A percentile compares a stretch with the other conserved stretches of the same genome.
Evolutionary conservation across 2,113 vertebrate genomes (phyloP).

Genomic region (Phalacrocorax pelagicus): DNA sequence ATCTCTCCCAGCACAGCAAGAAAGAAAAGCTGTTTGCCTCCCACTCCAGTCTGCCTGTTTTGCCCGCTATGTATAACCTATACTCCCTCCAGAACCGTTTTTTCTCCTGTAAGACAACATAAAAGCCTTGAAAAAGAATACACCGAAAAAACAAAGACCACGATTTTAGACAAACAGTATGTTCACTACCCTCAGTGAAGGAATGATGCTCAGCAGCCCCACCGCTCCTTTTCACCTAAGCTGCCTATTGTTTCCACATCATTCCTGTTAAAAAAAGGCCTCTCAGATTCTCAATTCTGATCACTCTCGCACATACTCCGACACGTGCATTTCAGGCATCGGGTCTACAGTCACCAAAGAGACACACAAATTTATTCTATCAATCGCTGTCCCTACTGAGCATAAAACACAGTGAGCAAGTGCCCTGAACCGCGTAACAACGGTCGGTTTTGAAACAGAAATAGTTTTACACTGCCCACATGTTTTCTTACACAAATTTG

Average conservation of each 20-base stretch:
- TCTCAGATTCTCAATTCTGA: neutral
- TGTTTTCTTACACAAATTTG: slow-evolving; percentile 15
- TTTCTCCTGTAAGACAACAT: neutral
- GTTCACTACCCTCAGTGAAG: neutral
- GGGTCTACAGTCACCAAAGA: neutral
- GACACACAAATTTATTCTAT: neutral
- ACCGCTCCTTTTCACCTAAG: neutral
- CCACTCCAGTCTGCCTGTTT: neutral
- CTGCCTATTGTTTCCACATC: neutral
- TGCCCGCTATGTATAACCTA: neutral
- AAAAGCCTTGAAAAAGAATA: neutral
- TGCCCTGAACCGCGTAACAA: neutral
- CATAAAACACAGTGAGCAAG: neutral
- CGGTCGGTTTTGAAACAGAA: neutral
- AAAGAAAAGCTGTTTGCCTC: neutral
- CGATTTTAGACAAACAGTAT: neutral
- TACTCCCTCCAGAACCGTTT: neutral
- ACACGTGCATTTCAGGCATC: neutral
- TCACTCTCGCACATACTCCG: neutral
- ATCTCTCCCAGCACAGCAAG: neutral
- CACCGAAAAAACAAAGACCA: neutral
- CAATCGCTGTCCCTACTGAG: neutral
- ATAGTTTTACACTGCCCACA: slow-evolving; percentile 13
- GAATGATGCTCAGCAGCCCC: neutral
- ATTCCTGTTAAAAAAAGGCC: neutral